Evolutionary conservation across 1,140 invertebrate genomes (phyloP), one percentile per base, ranked within the genome.

Genomic region (Matsumurasca onukii): DNA sequence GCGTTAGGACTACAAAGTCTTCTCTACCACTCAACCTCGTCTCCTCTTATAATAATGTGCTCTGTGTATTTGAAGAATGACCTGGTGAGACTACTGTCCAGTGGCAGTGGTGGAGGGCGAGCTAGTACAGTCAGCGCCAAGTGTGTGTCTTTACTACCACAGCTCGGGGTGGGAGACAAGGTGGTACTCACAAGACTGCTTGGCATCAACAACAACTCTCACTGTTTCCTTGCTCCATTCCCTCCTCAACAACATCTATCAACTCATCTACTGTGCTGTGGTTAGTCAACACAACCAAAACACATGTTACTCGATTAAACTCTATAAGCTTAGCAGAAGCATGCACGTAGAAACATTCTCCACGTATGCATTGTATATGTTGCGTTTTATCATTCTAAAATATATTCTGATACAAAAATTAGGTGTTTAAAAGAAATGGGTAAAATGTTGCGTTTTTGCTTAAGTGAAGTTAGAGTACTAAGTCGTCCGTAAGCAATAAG

Each of bases 131-230:
- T 48, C 1, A 39, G 34, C 9, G 30, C 27, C 3, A 1, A 27
- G 48, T 65, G 62, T 65, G 31, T 65, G 9, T 17, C 31, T 48
- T 39, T 65, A 25, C 9, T 65, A 29, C n/a, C 62, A 3, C 22
- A 20, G 24, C 27, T 65, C n/a, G 62, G 62, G 17, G 62, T 31
- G 62, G 62, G 3, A 65, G 48, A 27, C 62, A 65, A 31, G 62
- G 62, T 3, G 62, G 25, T 20, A 31, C 62, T 1, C 22, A 65
- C 22, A 65, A 45, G 39, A 45, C 62, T 22, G 3, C 62, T 9
- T 65, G 62, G 62, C 2, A 22, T n/a, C 29, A 15, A 9, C 31
- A 65, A 65, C 62, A 65, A 15, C 5, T 45, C 2, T n/a, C 17
- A 9, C 62, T 34, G 34, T 65, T 1, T 15, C 2, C 1, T 15